Percentiles rank a stretch among this genome's conserved stretches.
phyloP scores from a whole-genome alignment of 64 coral and sea anemone genomes.

The Montipora capricornis region DNA sequence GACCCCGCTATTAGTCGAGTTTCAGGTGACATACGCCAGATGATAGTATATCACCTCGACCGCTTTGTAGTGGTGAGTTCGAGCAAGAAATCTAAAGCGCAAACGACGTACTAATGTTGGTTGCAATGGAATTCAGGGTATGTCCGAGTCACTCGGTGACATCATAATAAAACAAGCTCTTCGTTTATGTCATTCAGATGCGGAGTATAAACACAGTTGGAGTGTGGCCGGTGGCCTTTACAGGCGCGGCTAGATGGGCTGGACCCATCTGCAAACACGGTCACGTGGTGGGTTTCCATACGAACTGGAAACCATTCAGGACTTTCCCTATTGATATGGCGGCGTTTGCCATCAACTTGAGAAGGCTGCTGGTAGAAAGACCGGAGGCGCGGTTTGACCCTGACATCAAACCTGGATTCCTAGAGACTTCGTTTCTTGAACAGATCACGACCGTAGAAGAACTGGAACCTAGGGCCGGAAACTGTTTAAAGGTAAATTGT shows the following conservation, averaged over 20 bases:
- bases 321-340: constrained; percentile 97
- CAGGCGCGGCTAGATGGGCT: constrained; percentile 87
- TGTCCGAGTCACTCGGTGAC: no score
- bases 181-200: constrained; percentile 62
- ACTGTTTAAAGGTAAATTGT: constrained; percentile 82
- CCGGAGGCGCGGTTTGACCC: constrained; percentile 69
- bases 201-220: constrained; percentile 75
- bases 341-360: constrained; percentile 89
- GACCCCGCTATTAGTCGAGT: no score
- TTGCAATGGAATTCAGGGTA: no score
- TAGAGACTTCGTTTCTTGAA: constrained; percentile 85
- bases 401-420: constrained; percentile 73
- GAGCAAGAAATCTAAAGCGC: no score
- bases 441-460: constrained; percentile 69
- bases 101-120: no score
- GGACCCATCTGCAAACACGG: constrained; percentile 89
- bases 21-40: no score
- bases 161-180: no score
- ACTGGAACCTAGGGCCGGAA: constrained; percentile 76
- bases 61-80: no score
- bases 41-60: no score
- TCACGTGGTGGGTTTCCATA: constrained; percentile 87
- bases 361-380: constrained; percentile 50
- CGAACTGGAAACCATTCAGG: constrained; percentile 87
- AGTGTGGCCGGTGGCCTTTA: constrained; percentile 97